Conservation (phyloP, 2,888 invertebrate species). For the Oscheius sp. region DNA sequence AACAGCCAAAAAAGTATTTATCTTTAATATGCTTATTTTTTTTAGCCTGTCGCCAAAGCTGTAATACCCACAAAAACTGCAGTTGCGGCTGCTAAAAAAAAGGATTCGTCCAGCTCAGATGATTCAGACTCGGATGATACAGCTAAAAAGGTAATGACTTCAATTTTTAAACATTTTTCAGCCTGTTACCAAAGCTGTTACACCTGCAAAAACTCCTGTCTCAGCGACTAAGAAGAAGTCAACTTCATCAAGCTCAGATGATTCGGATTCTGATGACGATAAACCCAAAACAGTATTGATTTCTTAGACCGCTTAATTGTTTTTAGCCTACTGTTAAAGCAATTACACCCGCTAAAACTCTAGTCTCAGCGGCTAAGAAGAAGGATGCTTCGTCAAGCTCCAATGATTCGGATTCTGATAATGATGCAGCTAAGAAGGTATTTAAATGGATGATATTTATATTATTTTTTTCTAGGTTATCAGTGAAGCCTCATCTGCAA, state of each 20-base stretch:
- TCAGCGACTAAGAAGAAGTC: not conserved
- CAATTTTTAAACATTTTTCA: no score
- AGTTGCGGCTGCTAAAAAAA: constrained; percentile 33
- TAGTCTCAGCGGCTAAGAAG: constrained; percentile 15
- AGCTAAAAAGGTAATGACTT: constrained; percentile 1
- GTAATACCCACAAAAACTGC: not conserved
- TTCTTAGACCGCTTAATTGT: no score
- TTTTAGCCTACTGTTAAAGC: constrained; percentile 3
- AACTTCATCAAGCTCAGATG: not conserved
- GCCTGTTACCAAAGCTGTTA: not conserved
- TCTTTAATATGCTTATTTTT: not conserved
- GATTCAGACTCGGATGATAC: constrained; percentile 41
- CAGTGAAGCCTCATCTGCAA: not conserved
- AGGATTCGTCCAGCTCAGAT: constrained; percentile 29
- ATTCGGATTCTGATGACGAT: constrained; percentile 29
- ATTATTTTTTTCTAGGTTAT: not conserved
- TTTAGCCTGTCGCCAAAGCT: not conserved
- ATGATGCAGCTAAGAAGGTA: constrained; percentile 19
- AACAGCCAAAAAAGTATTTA: constrained; percentile 3
- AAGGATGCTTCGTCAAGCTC: constrained; percentile 23
- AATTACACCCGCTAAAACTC: not conserved
- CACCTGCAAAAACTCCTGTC: not conserved
- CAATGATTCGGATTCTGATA: constrained; percentile 33
- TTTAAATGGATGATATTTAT: not conserved
- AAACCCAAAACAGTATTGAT: constrained; percentile 17